phyloP scores from a whole-genome alignment of 2,888 invertebrate species.

The Agrochola lota region DNA sequence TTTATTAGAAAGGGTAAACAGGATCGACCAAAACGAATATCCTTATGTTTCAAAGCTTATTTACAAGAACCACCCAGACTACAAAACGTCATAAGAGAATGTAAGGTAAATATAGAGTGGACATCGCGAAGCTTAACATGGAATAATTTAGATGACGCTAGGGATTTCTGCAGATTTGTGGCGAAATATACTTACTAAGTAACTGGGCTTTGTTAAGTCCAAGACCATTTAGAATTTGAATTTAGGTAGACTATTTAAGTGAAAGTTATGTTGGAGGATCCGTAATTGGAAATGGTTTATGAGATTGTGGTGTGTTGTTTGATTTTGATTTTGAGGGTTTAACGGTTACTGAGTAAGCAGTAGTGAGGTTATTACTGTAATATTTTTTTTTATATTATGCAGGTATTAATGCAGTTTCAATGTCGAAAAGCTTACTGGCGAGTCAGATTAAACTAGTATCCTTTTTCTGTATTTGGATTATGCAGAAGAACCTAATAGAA shows the following conservation, averaged over 20 bases:
- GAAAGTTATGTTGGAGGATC: conserved; percentile 15
- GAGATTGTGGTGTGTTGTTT: neutral
- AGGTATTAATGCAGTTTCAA: neutral
- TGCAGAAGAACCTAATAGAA: neutral
- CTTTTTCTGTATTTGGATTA: neutral
- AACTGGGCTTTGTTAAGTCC: conserved; percentile 43
- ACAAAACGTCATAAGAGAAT: conserved; percentile 82
- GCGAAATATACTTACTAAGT: conserved; percentile 45
- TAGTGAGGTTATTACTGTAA: neutral
- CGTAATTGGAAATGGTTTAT: neutral
- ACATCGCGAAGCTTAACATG: conserved; percentile 54
- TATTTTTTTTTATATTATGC: neutral
- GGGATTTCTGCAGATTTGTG: conserved; percentile 49
- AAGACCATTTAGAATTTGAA: conserved; percentile 10
- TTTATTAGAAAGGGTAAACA: conserved; percentile 9
- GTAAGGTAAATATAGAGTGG: conserved; percentile 79
- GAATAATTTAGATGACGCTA: conserved; percentile 56
- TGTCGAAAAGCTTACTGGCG: neutral
- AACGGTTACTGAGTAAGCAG: too few species aligned
- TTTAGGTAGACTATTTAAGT: conserved; percentile 18
- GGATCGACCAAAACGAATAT: conserved; percentile 28
- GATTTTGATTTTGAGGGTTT: neutral
- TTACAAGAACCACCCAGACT: conserved; percentile 84
- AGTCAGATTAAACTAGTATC: neutral
- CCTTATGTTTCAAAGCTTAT: conserved; percentile 70